Base-by-base conservation (phyloP, 2,888 invertebrate genomes). In the Cerastis rubricosa region DNA sequence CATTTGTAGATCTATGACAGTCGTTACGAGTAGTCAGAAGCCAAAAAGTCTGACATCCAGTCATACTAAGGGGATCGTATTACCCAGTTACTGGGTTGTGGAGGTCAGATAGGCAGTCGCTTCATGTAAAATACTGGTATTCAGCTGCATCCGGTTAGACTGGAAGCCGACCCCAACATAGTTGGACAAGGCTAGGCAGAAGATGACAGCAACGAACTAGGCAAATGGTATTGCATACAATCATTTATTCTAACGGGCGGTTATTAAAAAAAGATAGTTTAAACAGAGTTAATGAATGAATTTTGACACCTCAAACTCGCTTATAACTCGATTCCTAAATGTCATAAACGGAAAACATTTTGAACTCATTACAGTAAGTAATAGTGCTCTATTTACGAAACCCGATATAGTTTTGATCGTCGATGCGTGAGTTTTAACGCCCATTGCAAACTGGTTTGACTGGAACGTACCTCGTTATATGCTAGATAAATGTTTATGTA, bases 351-450 rank as follows among this genome's bases (percentile, higher is more conserved):
- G 17, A 57, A 68, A 64, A 59, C 51, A 81, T 80, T 76, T 70
- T 67, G 66, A 76, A 61, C 66, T 71, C 61, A 67, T 76, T 67
- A 76, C 17, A 66, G 65, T 81, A 61, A 81, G 61, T 49, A 82
- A 47, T 69, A 65, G 35, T 71, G 71, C 61, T 72, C 71, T 70
- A 80, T 80, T 76, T 85, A 74, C 74, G 72, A 81, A 87, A 83
- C 78, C 35, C 49, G 63, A 81, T 87, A 81, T 66, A 85, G 63
- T 87, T 76, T 84, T 85, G 84, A 77, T 61, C 75, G 66, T 9
- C 74, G 69, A 85, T 71, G 81, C 85, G 80, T 78, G 77, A 84
- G 78, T 78, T 85, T 85, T 81, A 74, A 79, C 84, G 75, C 81
- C 72, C 65, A 80, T 72, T 72, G 63, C 40, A 59, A 85, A 81